Evolutionary conservation across 2,113 vertebrate genomes (phyloP).

Genomic region (Ailurus styani): DNA sequence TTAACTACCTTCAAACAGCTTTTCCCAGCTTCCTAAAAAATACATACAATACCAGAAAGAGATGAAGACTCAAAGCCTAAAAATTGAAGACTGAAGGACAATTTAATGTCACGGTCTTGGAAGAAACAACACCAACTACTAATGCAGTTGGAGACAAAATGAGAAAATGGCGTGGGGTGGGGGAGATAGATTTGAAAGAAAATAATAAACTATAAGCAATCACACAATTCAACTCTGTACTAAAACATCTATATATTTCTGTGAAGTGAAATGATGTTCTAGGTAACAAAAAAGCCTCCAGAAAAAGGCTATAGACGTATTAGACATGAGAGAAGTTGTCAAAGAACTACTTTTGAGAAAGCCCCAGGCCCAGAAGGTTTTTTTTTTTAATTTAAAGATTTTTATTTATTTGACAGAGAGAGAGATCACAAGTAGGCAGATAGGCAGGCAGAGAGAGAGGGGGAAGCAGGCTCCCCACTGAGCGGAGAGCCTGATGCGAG

Average conservation of each 20-base stretch:
- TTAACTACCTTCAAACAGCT: conserved; percentile 1
- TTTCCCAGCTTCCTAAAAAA: conserved; percentile 39
- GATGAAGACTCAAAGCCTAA: conserved; percentile 6
- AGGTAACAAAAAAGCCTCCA: neutral
- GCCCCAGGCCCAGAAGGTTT: neutral
- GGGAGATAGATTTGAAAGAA: neutral
- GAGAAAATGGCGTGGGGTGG: conserved; percentile 14
- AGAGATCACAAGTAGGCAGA: too few species aligned
- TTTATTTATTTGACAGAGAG: too few species aligned
- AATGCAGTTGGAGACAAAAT: conserved; percentile 25
- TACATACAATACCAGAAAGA: conserved; percentile 12
- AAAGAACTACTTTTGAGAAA: neutral
- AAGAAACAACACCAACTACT: conserved; percentile 17
- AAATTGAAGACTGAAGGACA: conserved; percentile 39
- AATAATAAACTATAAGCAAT: conserved; percentile 16
- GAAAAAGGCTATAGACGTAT: neutral
- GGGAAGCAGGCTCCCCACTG: too few species aligned
- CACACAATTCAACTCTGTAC: neutral
- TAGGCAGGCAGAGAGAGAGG: too few species aligned
- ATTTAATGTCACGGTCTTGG: conserved; percentile 22
- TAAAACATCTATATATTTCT: neutral
- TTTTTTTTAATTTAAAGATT: too few species aligned
- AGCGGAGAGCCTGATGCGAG: too few species aligned
- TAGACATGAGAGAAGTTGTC: neutral
- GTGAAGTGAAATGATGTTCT: neutral